Conservation (phyloP, 2,113 vertebrate species). For the Peromyscus leucopus region DNA sequence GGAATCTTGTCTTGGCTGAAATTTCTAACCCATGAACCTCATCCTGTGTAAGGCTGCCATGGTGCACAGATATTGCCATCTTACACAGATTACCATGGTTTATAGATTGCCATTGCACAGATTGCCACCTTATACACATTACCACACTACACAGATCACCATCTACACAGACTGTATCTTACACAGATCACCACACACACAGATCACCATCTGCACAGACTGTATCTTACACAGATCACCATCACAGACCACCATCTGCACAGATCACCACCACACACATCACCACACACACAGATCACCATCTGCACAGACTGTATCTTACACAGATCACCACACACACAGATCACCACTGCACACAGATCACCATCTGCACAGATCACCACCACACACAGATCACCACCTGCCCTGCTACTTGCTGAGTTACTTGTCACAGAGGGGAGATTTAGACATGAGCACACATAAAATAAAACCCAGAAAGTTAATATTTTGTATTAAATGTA, state of each 20-base stretch:
- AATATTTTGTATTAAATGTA: conserved; percentile 25
- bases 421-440: background rate
- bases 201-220: too few species aligned
- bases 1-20: background rate
- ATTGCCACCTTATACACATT: background rate
- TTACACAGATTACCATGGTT: background rate
- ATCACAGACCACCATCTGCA: too few species aligned
- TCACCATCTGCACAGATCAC: background rate
- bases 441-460: background rate
- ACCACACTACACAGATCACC: background rate
- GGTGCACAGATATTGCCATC: background rate
- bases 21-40: background rate
- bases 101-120: background rate
- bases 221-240: too few species aligned
- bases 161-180: too few species aligned
- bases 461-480: background rate
- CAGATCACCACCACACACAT: too few species aligned
- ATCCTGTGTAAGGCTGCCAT: background rate
- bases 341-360: too few species aligned
- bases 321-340: too few species aligned
- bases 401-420: background rate
- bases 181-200: too few species aligned
- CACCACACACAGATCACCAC: too few species aligned
- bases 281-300: too few species aligned
- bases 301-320: too few species aligned